Base-by-base conservation (phyloP, 2,113 vertebrate genomes). In the Alligator sinensis region DNA sequence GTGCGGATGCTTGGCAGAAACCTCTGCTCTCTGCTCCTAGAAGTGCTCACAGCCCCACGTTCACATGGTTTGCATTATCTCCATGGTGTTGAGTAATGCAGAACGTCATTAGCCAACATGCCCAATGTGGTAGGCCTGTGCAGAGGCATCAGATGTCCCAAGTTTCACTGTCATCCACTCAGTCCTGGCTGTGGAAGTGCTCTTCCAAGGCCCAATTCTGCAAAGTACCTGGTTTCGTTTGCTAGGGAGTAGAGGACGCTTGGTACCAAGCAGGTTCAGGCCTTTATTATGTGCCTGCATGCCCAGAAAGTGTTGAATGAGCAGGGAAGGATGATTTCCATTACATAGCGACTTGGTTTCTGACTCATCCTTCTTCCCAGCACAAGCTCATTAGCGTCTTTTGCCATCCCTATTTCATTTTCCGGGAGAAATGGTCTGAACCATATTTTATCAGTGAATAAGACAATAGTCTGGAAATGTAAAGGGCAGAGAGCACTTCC, bases 221-320 rank as follows among this genome's bases (percentile, higher is more conserved):
- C 60, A 85, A 92, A 82, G 72, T 9, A 18, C 54, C 28, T 75
- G 3, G 47, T 0, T 1, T 0, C 0, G 63, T 6, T 27, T 14
- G 4, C 0, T 0, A 1, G 75, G 54, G 13, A 0, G 2, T 54
- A 77, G 82, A 75, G 55, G 24, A 13, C 15, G 34, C 6, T 47
- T 38, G 47, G 70, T 22, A 24, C 34, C 11, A 22, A 19, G 47
- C 34, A 14, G 47, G 34, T 13, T 22, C 24, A 12, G 34, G 13
- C 30, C 22, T 47, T 74, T 74, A 47, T 13, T 24, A 60, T 1
- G n/a, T 12, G 21, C 77, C 12, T 22, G 2, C 5, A 4, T 5
- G 27, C 2, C 64, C 22, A 28, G 66, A 7, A 93, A 6, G 62
- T 55, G 13, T 86, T 68, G n/a, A 64, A 66, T 22, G 27, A 18